Conservation (phyloP, 2,888 invertebrate genomes). For the Drosophila kambysellisi region DNA sequence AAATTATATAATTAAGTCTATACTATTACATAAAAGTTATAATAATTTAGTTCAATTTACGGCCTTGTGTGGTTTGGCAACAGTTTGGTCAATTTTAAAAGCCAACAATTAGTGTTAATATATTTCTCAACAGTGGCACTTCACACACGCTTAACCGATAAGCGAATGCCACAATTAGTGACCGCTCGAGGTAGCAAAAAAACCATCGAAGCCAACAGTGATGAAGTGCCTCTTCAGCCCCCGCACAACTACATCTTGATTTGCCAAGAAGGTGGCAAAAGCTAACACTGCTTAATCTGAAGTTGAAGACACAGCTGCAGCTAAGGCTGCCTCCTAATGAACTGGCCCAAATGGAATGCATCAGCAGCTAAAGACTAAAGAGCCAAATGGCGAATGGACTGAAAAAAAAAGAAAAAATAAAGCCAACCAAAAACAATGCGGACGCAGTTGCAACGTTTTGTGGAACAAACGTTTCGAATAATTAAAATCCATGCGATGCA, state of each 20-base stretch:
- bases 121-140: conserved; percentile 24
- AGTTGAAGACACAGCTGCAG: conserved; percentile 14
- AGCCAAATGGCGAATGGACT: conserved; percentile 1
- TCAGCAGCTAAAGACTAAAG: conserved; percentile 47
- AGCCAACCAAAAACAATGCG: conserved; percentile 25
- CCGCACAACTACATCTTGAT: conserved; percentile 40
- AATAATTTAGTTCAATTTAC: neutral
- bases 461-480: conserved; percentile 54
- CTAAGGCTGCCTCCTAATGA: conserved; percentile 29
- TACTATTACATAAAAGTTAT: too few species aligned
- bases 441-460: conserved; percentile 45
- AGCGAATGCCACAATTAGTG: conserved; percentile 54
- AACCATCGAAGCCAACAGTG: conserved; percentile 23
- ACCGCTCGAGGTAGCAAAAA: neutral
- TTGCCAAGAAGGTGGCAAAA: conserved; percentile 59
- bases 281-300: conserved; percentile 32
- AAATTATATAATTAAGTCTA: neutral
- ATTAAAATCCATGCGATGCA: conserved; percentile 57
- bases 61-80: neutral
- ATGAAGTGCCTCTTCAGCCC: conserved; percentile 3
- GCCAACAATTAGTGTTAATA: conserved; percentile 15
- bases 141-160: conserved; percentile 22
- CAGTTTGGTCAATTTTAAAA: conserved; percentile 2
- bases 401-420: neutral
- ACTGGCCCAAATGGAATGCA: conserved; percentile 45